phyloP scores from a whole-genome alignment of 2,113 vertebrate species.

The Sterrhoptilus dennistouni region DNA sequence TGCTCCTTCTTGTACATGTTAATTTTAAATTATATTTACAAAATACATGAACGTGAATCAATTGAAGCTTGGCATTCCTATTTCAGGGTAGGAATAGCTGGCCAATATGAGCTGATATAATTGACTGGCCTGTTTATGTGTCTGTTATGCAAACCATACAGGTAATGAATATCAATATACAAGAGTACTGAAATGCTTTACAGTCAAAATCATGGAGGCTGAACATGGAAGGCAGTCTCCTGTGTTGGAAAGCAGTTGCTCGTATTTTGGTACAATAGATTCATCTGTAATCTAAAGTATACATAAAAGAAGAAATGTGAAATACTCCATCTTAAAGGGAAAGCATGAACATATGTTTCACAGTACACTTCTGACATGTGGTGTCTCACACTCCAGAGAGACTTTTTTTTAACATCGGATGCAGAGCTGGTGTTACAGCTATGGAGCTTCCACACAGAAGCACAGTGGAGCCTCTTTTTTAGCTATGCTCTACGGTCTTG shows the following conservation, averaged over 20 bases:
- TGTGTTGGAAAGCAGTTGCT: conserved; percentile 38
- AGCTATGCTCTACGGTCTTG: neutral
- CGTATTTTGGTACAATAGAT: conserved; percentile 65
- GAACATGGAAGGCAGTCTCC: conserved; percentile 5
- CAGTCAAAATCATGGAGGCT: neutral
- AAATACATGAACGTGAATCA: conserved; percentile 16
- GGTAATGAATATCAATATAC: conserved; percentile 17
- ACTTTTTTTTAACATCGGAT: neutral
- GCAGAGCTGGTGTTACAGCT: conserved; percentile 14
- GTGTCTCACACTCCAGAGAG: conserved; percentile 23
- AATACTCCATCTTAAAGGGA: conserved; percentile 16
- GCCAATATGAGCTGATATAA: conserved; percentile 33
- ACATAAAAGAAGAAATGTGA: conserved; percentile 29
- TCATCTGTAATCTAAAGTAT: conserved; percentile 60
- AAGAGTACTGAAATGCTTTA: neutral
- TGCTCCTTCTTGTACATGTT: neutral
- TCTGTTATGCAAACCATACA: neutral
- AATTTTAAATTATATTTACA: conserved; percentile 41
- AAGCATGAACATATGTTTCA: conserved; percentile 31
- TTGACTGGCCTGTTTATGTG: neutral
- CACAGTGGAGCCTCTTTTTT: neutral
- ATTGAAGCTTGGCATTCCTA: neutral
- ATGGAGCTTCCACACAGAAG: neutral
- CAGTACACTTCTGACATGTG: conserved; percentile 63
- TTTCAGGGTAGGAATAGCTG: conserved; percentile 38